Base-by-base conservation (phyloP, 2,113 vertebrate genomes). In the Calidris pugnax region DNA sequence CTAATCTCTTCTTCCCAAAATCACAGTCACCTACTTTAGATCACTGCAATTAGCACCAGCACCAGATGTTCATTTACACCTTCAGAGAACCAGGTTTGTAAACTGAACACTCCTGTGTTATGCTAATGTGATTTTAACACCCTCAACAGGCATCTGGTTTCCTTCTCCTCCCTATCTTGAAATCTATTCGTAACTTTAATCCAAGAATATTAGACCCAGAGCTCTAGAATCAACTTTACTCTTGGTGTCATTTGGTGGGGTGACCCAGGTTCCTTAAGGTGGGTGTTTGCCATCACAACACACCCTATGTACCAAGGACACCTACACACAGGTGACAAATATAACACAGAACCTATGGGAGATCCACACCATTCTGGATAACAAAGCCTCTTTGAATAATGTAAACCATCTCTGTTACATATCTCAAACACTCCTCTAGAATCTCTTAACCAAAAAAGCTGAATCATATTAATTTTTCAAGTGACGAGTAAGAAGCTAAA, bases 11-110 rank as follows among this genome's bases (percentile, higher is more conserved):
- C 64, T 74, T 96, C 59, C 72, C 53, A 60, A 75, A 97, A 95
- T 88, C 85, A 91, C 83, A 89, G 90, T 67, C 91, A 77, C 80
- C 55, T 78, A 72, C 80, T 97, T 96, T 39, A 96, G 71, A 96
- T 89, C 76, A 84, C 62, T 90, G 78, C 77, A 98, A 95, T 97
- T 97, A 97, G 35, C 95, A 86, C 71, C 4, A 7, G 68, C 88
- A 93, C 90, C 95, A 97, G 87, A 96, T 92, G 96, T 95, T 98
- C 96, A 92, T 97, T 98, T 95, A 95, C 93, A 97, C 89, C 75
- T 97, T 95, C 90, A 96, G 59, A 94, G 79, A 86, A 56, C 11
- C 55, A 62, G 71, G 67, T 96, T 94, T 66, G 90, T 87, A 97
- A 97, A 96, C 53, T 22, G 72, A 95, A 94, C 62, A 33, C 67